These are phyloP conservation scores for Cosmia trapezina DNA, from an alignment of 2,888 invertebrate genomes.

Conservation along the genomic window DNA sequence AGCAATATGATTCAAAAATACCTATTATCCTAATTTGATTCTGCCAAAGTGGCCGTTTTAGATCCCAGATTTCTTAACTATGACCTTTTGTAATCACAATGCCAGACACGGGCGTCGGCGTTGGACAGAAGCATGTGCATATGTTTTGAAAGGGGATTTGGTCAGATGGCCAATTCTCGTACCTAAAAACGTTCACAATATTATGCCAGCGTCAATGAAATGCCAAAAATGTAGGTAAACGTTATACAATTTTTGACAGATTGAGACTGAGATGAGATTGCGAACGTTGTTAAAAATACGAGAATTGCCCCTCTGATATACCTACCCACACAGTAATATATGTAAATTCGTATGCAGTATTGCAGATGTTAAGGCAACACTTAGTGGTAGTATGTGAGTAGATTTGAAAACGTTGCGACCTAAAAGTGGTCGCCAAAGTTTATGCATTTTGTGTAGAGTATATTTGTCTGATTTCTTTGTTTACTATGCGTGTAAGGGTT, in stretches of 20 bases:
- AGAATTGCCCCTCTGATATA: too few species aligned
- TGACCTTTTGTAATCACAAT: slow-evolving; percentile 72
- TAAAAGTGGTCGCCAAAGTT: slow-evolving; percentile 23
- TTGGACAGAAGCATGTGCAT: slow-evolving; percentile 36
- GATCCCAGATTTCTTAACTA: slow-evolving; percentile 75
- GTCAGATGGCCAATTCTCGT: too few species aligned
- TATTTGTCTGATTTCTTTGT: slow-evolving; percentile 6
- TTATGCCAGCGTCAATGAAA: too few species aligned
- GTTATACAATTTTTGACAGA: too few species aligned
- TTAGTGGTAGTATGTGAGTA: slow-evolving; percentile 50
- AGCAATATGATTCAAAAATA: too few species aligned
- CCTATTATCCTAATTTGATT: too few species aligned
- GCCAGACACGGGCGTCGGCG: slow-evolving; percentile 68
- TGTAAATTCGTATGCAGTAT: slow-evolving; percentile 76
- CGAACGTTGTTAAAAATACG: too few species aligned
- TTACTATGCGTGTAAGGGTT: slow-evolving; percentile 9
- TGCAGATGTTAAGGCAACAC: slow-evolving; percentile 66
- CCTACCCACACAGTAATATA: slow-evolving; percentile 66
- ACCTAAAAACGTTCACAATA: too few species aligned
- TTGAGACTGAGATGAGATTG: too few species aligned
- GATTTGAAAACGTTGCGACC: slow-evolving; percentile 50
- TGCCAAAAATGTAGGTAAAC: too few species aligned
- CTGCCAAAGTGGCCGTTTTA: too few species aligned
- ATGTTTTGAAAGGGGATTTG: slow-evolving; percentile 73
- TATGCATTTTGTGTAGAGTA: slow-evolving; percentile 15